phyloP scores from a whole-genome alignment of 1,140 invertebrate genomes.

The Chrysomallon squamiferum region DNA sequence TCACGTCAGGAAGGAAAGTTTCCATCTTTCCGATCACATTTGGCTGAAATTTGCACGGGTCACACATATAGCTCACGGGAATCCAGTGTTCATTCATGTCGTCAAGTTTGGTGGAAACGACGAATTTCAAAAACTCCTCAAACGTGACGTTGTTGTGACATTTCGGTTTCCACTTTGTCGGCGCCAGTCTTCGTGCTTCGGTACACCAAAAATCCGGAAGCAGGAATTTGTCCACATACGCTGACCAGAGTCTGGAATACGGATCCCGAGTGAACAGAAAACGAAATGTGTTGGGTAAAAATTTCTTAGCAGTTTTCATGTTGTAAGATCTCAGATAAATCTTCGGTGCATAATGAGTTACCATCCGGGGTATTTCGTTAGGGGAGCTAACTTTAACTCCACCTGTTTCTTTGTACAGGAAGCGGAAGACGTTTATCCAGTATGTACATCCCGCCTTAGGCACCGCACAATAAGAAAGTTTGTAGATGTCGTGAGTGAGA shows the following conservation, averaged over 20 bases:
- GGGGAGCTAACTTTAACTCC: background rate
- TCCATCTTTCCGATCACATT: slow-evolving; percentile 15
- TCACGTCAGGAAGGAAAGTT: slow-evolving; percentile 10
- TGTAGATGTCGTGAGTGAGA: background rate
- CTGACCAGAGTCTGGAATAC: slow-evolving; percentile 26
- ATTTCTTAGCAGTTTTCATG: background rate
- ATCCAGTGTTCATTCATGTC: slow-evolving; percentile 4
- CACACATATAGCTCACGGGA: slow-evolving; percentile 3
- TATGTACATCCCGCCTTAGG: background rate
- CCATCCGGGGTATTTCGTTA: background rate
- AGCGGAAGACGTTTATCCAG: slow-evolving; percentile 1
- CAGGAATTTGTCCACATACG: slow-evolving; percentile 31
- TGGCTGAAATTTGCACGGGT: slow-evolving; percentile 8
- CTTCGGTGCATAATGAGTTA: background rate
- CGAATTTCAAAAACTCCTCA: slow-evolving; percentile 9
- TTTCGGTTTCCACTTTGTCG: background rate
- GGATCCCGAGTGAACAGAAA: slow-evolving; percentile 30
- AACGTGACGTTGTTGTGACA: slow-evolving; percentile 11
- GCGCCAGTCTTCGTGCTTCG: background rate
- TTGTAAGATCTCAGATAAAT: background rate
- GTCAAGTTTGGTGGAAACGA: background rate
- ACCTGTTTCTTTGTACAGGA: background rate
- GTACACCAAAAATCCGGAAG: slow-evolving; percentile 23
- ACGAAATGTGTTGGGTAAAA: slow-evolving; percentile 1
- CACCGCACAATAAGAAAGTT: background rate